Base-by-base conservation (phyloP, 2,888 invertebrate species). In the Aspidiotus destructor region DNA sequence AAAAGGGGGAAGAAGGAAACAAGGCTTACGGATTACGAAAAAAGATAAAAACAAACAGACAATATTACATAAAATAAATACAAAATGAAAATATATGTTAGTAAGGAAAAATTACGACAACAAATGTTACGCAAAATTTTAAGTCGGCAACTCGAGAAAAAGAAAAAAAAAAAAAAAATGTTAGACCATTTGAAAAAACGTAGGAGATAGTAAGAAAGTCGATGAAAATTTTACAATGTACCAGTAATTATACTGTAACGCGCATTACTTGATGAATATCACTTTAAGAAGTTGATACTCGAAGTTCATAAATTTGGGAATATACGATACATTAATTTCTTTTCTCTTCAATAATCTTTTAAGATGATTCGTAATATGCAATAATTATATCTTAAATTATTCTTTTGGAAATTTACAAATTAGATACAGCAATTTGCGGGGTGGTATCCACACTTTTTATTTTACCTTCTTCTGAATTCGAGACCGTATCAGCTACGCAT, bases 61-160 rank as follows among this genome's bases (percentile, higher is more conserved):
- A 28, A 48, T 48, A 48, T 48, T 48, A 48, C 11, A 28, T 28
- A 48, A 48, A 13, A 48, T 48, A 48, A 48, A 48, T 48, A 48
- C 10, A 48, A 48, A 48, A 48, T 11, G n/a, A 48, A 48, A 11
- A n/a, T 13, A 48, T 48, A 48, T n/a, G 48, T 48, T 48, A 48
- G 48, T n/a, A n/a, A 48, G n/a, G 28, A 48, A 48, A 48, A 48
- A 48, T 48, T 48, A 48, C n/a, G n/a, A 11, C n/a, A 13, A 13
- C n/a, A 48, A 48, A 48, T n/a, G n/a, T 48, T n/a, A 48, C 48
- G n/a, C n/a, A 13, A 11, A n/a, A 48, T 48, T 28, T 48, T 48
- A 48, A 48, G 10, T 48, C 48, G 48, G 48, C 48, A 11, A 48
- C 48, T 28, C 55, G 55, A 54, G 17, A 54, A 54, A 54, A 28